Evolutionary conservation across 2,888 invertebrate genomes (phyloP).

Genomic region (Apamea anceps): DNA sequence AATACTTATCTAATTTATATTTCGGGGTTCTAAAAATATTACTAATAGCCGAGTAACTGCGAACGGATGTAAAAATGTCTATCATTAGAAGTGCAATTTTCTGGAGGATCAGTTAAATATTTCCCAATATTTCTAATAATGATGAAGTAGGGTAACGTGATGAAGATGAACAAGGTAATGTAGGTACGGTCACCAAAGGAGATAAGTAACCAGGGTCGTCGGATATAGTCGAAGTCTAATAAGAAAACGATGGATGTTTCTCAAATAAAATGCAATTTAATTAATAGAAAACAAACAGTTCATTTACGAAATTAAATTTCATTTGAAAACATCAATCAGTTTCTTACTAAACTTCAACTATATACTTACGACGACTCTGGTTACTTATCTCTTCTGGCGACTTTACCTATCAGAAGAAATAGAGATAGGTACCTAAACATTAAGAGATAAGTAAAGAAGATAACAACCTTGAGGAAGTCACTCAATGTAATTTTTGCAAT

Average conservation of each 20-base stretch:
- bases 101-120: neutral
- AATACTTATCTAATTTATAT: neutral
- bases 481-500: slow-evolving; percentile 78
- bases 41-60: neutral
- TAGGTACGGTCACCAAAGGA: too few relatives aligned
- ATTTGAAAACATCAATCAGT: too few relatives aligned
- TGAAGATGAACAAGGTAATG: too few relatives aligned
- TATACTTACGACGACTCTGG: too few relatives aligned
- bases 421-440: neutral
- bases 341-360: too few relatives aligned
- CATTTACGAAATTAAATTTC: too few relatives aligned
- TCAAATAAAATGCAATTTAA: too few relatives aligned
- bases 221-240: too few relatives aligned
- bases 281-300: too few relatives aligned
- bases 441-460: neutral
- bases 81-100: neutral
- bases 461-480: slow-evolving; percentile 78
- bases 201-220: neutral
- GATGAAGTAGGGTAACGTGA: neutral
- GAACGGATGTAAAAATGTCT: neutral
- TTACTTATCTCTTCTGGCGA: too few relatives aligned
- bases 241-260: too few relatives aligned
- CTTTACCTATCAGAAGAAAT: neutral
- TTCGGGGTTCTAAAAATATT: neutral
- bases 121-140: neutral